phyloP scores from a whole-genome alignment of 2,888 invertebrate species.

The Perizoma flavofasciatum region DNA sequence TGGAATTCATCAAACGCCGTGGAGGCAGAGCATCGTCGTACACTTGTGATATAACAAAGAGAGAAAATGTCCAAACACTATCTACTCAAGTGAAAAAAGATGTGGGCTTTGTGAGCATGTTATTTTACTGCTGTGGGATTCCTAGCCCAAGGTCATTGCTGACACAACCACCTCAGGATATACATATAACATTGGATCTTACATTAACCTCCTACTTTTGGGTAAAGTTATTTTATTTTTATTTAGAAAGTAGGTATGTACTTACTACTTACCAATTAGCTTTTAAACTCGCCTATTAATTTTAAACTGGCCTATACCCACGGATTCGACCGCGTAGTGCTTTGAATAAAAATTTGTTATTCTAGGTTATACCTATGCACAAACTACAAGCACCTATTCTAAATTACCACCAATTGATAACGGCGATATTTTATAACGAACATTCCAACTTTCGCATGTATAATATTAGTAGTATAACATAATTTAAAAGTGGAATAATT shows the following conservation, averaged over 20 bases:
- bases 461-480: too few species aligned
- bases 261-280: too few species aligned
- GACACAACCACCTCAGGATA: conserved; percentile 76
- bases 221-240: conserved; percentile 61
- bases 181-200: conserved; percentile 82
- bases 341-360: too few species aligned
- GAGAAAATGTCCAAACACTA: conserved; percentile 73
- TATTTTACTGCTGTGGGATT: conserved; percentile 86
- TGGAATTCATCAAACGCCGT: conserved; percentile 69
- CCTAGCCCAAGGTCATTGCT: conserved; percentile 84
- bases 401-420: too few species aligned
- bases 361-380: too few species aligned
- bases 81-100: conserved; percentile 76
- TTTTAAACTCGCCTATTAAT: too few species aligned
- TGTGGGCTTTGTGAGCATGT: conserved; percentile 84
- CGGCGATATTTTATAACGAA: too few species aligned
- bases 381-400: too few species aligned
- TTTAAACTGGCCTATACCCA: too few species aligned
- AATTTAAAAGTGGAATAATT: too few species aligned
- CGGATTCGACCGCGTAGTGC: too few species aligned
- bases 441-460: too few species aligned
- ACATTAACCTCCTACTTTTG: conserved; percentile 86
- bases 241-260: neutral
- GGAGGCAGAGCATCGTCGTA: conserved; percentile 78
- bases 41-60: conserved; percentile 83